Conservation (phyloP, 2,888 invertebrate species). For the Crepidodera aurea region DNA sequence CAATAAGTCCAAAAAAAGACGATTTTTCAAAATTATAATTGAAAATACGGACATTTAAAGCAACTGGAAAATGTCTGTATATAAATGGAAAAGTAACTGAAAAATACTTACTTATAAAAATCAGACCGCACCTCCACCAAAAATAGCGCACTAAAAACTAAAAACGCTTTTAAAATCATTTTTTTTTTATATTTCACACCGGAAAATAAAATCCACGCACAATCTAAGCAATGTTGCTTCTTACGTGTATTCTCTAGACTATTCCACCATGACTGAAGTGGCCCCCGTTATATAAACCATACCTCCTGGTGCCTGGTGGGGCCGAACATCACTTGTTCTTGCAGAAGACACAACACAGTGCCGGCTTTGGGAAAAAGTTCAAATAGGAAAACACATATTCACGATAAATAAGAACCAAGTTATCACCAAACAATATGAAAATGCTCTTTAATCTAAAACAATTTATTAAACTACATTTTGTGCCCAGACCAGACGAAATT, state of each 20-base stretch:
- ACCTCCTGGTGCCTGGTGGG: conserved; percentile 41
- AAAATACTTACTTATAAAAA: conserved; percentile 46
- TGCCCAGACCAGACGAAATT: too few species aligned
- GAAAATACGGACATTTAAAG: too few species aligned
- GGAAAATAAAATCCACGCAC: conserved; percentile 6
- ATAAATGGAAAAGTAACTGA: too few species aligned
- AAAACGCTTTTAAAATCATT: conserved; percentile 45
- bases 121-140: conserved; percentile 44
- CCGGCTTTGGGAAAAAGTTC: neutral
- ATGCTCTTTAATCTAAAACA: too few species aligned
- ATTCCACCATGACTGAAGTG: conserved; percentile 29
- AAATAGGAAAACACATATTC: too few species aligned
- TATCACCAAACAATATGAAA: too few species aligned
- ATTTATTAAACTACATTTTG: too few species aligned
- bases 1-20: too few species aligned
- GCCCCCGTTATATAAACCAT: conserved; percentile 45
- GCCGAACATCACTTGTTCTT: conserved; percentile 44
- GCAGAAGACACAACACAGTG: conserved; percentile 19
- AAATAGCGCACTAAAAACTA: conserved; percentile 41
- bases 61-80: too few species aligned
- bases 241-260: conserved; percentile 28
- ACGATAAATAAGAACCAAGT: too few species aligned
- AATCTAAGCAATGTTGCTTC: conserved; percentile 24
- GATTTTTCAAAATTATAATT: too few species aligned
- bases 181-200: conserved; percentile 5